A percentile compares a stretch with the other conserved stretches of the same genome.
Conservation (phyloP, 2,888 invertebrate species). For the Antheraea yamamai region DNA sequence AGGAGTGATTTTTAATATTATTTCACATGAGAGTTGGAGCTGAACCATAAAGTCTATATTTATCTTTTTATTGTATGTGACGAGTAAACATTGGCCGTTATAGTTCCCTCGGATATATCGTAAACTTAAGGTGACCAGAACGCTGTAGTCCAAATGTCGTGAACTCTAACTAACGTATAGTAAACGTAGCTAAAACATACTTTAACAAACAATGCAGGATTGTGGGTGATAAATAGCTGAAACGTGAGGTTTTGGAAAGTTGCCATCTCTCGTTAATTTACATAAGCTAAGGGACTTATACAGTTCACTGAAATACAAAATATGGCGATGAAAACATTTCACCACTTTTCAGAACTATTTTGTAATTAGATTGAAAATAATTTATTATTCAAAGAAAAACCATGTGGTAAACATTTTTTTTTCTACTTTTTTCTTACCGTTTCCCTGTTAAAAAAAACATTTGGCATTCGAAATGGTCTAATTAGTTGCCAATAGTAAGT, state of each 20-base stretch:
- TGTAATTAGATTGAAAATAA: not conserved
- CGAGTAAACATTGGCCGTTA: not conserved
- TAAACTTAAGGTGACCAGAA: not conserved
- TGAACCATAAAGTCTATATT: not conserved
- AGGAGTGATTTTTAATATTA: not conserved
- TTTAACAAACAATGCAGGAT: not conserved
- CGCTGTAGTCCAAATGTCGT: not conserved
- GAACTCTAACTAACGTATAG: not conserved
- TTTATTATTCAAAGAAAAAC: not conserved
- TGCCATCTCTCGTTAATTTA: not conserved
- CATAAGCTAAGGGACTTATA: not conserved
- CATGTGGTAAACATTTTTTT: not conserved
- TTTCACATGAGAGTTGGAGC: not conserved
- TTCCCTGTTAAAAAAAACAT: no score
- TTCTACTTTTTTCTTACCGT: not conserved
- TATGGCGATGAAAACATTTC: not conserved
- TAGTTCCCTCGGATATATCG: not conserved
- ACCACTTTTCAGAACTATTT: not conserved
- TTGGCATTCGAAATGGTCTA: no score
- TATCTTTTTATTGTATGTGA: not conserved
- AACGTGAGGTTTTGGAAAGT: conserved; percentile 9
- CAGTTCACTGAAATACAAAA: not conserved
- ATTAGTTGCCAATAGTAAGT: no score
- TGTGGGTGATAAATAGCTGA: not conserved
- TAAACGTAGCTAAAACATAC: not conserved